Evolutionary conservation across 2,797 vertebrate species (phyloP), one percentile per base, ranked within the genome.

Genomic region (Poecile montanus): DNA sequence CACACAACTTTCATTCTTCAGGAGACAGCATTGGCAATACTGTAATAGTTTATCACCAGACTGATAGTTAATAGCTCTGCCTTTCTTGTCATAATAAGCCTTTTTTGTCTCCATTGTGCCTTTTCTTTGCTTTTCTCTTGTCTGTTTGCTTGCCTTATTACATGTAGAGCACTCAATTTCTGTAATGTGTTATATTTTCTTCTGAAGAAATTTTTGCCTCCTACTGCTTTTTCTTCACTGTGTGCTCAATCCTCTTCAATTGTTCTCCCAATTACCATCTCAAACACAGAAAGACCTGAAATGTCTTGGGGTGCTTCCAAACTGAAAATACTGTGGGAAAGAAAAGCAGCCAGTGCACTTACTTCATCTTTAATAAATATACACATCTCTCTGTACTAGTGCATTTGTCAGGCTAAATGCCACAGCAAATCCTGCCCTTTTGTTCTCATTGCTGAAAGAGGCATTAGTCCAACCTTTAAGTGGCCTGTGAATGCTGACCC

Each of bases 121-220:
- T 92, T 91, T 91, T 53, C 86, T 73, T 91, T 76, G 50, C 54
- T 85, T 90, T 89, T 29, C 32, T 87, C 71, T 74, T 91, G 78
- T 81, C 85, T 94, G 29, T 94, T 94, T 93, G 19, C 89, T 91
- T 91, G 76, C 85, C 89, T 95, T 95, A 91, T 91, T 94, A 95
- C 94, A 94, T 91, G 66, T 89, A 96, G 89, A 89, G 60, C 73
- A 73, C 76, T 95, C 78, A 23, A 50, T 88, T 93, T 88, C 73
- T 91, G 40, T 70, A 85, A 92, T 72, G 82, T 84, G 87, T 56
- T 89, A 51, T 89, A 80, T 93, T 94, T 97, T 91, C 66, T 93
- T 83, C 87, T 81, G 79, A 94, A 94, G 47, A 94, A 95, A 88
- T 95, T 73, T 93, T 95, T 94, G 82, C 91, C 79, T 95, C 93